Conservation (phyloP, 1,140 invertebrate species). For the Pogonus chalceus region DNA sequence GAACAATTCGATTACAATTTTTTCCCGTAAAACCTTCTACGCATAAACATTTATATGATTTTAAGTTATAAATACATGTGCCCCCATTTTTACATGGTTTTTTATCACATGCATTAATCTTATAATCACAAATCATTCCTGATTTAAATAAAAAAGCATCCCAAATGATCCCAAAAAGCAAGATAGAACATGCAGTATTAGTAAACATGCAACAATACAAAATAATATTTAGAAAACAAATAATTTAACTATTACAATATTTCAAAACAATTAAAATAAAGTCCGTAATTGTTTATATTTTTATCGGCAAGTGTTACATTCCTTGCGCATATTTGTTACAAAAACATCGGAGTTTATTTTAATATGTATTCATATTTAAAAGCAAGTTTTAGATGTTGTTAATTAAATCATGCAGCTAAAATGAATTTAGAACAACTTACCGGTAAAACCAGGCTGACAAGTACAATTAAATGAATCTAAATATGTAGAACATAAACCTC, state of each 20-base stretch:
- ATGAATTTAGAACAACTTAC: constrained; percentile 40
- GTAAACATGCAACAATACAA: constrained; percentile 1
- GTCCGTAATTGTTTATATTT: too few species aligned
- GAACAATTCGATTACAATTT: constrained; percentile 34
- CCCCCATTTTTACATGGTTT: constrained; percentile 50
- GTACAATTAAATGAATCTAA: constrained; percentile 53
- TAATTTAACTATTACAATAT: too few species aligned
- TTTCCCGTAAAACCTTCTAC: constrained; percentile 46
- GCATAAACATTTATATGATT: constrained; percentile 43
- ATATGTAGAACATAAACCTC: constrained; percentile 43
- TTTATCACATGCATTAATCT: constrained; percentile 36
- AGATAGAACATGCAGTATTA: constrained; percentile 15
- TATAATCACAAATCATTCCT: constrained; percentile 52
- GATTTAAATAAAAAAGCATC: too few species aligned
- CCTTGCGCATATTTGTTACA: too few species aligned
- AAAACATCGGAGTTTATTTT: too few species aligned
- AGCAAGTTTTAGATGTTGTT: too few species aligned
- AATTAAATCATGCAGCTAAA: too few species aligned
- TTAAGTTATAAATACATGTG: constrained; percentile 43
- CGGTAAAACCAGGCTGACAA: constrained; percentile 59
- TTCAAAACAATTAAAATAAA: too few species aligned
- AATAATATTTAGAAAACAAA: constrained; percentile 13
- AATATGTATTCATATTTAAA: too few species aligned
- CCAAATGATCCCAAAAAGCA: constrained; percentile 39
- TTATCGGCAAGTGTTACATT: too few species aligned